A percentile compares a stretch with the other conserved stretches of the same genome.
Conservation (phyloP, 2,888 invertebrate species). For the Caenorhabditis macrosperma region DNA sequence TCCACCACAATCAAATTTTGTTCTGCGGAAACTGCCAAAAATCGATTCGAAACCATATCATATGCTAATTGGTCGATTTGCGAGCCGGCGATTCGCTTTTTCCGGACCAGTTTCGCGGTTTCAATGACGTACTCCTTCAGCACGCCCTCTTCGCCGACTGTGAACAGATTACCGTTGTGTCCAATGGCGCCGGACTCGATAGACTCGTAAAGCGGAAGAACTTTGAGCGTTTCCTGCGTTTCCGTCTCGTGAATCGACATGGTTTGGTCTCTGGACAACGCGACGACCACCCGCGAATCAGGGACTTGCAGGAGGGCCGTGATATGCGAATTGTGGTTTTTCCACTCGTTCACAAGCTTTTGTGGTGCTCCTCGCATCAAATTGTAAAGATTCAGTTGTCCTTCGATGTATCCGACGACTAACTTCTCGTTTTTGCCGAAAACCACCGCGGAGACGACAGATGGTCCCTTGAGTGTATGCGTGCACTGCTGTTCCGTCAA, state of each 20-base stretch:
- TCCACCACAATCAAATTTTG: slow-evolving; percentile 72
- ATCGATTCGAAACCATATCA: slow-evolving; percentile 62
- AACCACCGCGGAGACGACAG: slow-evolving; percentile 67
- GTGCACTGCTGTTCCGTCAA: slow-evolving; percentile 69
- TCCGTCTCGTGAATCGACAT: slow-evolving; percentile 72
- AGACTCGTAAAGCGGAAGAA: slow-evolving; percentile 72
- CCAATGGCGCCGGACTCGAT: slow-evolving; percentile 65
- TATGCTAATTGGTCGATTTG: slow-evolving; percentile 67
- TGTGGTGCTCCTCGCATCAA: slow-evolving; percentile 61
- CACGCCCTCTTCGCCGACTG: slow-evolving; percentile 75
- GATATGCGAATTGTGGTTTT: slow-evolving; percentile 68
- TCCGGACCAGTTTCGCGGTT: slow-evolving; percentile 58
- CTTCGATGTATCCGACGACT: slow-evolving; percentile 73
- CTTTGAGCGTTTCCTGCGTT: slow-evolving; percentile 62
- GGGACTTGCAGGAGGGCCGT: slow-evolving; percentile 59
- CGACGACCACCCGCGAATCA: slow-evolving; percentile 56
- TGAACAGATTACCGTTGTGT: slow-evolving; percentile 69
- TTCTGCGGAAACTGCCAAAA: slow-evolving; percentile 68
- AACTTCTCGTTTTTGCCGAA: slow-evolving; percentile 67
- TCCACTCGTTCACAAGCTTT: slow-evolving; percentile 65
- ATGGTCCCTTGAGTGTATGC: slow-evolving; percentile 70
- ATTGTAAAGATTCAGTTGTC: slow-evolving; percentile 67
- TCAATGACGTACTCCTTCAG: slow-evolving; percentile 72
- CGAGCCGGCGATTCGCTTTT: slow-evolving; percentile 60
- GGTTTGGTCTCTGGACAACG: slow-evolving; percentile 74